A percentile compares a stretch with the other conserved stretches of the same genome.
These are phyloP conservation scores for Campaea margaritaria DNA, from an alignment of 2,888 invertebrate species.

Conservation along the genomic window DNA sequence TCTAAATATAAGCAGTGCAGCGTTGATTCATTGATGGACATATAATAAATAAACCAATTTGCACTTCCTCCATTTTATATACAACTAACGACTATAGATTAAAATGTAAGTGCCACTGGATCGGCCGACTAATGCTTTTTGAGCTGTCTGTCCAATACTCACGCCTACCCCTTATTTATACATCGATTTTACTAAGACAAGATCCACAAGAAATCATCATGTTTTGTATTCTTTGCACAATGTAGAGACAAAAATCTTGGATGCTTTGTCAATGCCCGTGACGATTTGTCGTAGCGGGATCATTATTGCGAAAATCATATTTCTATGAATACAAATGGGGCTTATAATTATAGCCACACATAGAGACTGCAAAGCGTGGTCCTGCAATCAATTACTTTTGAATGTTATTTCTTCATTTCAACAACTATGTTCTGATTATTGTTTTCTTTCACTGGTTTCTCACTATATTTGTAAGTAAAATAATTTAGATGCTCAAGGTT, in stretches of 20 bases:
- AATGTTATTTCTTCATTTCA: not conserved
- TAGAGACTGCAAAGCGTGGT: constrained; percentile 11
- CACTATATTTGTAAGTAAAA: too few species aligned
- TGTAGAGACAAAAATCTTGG: not conserved
- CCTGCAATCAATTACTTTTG: too few species aligned
- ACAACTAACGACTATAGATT: constrained; percentile 51
- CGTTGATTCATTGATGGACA: constrained; percentile 29
- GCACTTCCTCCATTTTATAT: constrained; percentile 46
- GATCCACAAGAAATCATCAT: not conserved
- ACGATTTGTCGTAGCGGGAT: not conserved
- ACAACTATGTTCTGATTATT: not conserved
- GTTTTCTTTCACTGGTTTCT: too few species aligned
- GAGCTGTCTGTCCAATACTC: constrained; percentile 20
- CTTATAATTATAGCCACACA: constrained; percentile 7
- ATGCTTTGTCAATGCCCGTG: not conserved
- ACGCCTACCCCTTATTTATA: not conserved
- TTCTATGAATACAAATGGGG: constrained; percentile 15
- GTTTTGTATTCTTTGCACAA: not conserved
- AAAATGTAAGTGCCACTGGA: constrained; percentile 31
- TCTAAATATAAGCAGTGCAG: constrained; percentile 36
- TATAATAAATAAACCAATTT: constrained; percentile 40
- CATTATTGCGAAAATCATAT: constrained; percentile 7
- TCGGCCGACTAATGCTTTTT: constrained; percentile 24
- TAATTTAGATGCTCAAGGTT: too few species aligned
- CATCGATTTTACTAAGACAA: not conserved